Evolutionary conservation across 2,888 invertebrate species (phyloP).

Genomic region (Petrophora chlorosata): DNA sequence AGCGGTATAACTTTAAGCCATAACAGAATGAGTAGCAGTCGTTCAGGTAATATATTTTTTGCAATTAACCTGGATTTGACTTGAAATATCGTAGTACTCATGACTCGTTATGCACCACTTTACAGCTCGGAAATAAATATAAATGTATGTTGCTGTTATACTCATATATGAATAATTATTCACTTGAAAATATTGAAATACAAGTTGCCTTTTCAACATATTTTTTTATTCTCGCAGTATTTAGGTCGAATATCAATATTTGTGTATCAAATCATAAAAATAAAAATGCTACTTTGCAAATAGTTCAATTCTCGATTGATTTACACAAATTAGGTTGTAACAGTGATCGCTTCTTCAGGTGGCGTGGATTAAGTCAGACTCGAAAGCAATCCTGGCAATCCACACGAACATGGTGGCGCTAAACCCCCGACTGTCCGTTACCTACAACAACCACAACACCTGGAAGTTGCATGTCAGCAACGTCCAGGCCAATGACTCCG

Average conservation of each 20-base stretch:
- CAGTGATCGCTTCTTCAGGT: no score
- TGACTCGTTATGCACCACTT: not conserved
- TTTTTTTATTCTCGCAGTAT: no score
- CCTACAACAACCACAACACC: slow-evolving; percentile 96
- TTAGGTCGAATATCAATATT: no score
- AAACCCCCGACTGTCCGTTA: slow-evolving; percentile 93
- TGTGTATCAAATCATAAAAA: no score
- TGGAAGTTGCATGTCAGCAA: slow-evolving; percentile 96
- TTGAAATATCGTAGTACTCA: not conserved
- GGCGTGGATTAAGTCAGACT: slow-evolving; percentile 96
- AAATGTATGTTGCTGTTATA: not conserved
- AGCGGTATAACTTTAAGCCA: not conserved
- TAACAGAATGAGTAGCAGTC: slow-evolving; percentile 1
- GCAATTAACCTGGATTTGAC: not conserved
- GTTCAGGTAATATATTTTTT: slow-evolving; percentile 6
- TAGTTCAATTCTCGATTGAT: no score
- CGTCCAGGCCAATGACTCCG: slow-evolving; percentile 95
- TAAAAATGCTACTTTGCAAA: no score
- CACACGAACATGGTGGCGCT: slow-evolving; percentile 95
- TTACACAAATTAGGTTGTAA: no score
- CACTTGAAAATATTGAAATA: no score
- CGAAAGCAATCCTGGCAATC: slow-evolving; percentile 94
- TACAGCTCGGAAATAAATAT: not conserved
- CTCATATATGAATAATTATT: no score
- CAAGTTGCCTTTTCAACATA: no score